Conservation (phyloP, 2,888 invertebrate species). For the Nemapogon koenigi region DNA sequence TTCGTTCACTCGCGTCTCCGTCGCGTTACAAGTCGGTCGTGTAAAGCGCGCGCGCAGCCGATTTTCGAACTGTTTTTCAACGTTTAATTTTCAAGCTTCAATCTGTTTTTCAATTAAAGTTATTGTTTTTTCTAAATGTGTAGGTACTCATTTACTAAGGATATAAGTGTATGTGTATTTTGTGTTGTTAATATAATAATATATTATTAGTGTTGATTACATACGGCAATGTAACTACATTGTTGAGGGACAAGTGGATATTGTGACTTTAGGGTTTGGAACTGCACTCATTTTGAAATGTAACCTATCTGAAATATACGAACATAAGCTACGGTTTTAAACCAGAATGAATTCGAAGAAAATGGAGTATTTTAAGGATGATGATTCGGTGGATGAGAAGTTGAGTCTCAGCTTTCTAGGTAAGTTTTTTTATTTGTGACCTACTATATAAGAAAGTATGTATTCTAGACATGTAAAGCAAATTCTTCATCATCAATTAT, state of each 20-base stretch:
- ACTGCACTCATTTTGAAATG: slow-evolving; percentile 1
- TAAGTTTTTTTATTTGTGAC: slow-evolving; percentile 22
- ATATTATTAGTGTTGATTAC: slow-evolving; percentile 3
- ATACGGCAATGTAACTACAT: not conserved
- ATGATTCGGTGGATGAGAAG: slow-evolving; percentile 53
- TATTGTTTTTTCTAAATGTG: not conserved
- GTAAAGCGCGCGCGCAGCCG: slow-evolving; percentile 27
- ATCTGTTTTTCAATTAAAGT: not conserved
- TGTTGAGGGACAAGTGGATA: slow-evolving; percentile 47
- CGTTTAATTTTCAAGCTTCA: slow-evolving; percentile 30
- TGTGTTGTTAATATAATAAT: not conserved
- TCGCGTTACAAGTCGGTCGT: slow-evolving; percentile 34
- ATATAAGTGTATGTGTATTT: not conserved
- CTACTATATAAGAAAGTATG: too few relatives aligned
- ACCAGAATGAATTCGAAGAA: slow-evolving; percentile 58
- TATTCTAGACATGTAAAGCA: too few relatives aligned
- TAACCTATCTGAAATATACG: slow-evolving; percentile 4
- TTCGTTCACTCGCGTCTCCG: slow-evolving; percentile 50
- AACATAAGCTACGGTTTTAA: too few relatives aligned
- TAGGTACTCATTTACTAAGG: not conserved
- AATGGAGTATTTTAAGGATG: slow-evolving; percentile 53
- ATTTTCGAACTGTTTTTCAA: slow-evolving; percentile 19
- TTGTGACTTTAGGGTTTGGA: slow-evolving; percentile 29
- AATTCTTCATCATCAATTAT: too few relatives aligned
- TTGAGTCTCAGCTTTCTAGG: slow-evolving; percentile 60